Conservation (phyloP, 2,113 vertebrate species). For the Actinemys pallida region DNA sequence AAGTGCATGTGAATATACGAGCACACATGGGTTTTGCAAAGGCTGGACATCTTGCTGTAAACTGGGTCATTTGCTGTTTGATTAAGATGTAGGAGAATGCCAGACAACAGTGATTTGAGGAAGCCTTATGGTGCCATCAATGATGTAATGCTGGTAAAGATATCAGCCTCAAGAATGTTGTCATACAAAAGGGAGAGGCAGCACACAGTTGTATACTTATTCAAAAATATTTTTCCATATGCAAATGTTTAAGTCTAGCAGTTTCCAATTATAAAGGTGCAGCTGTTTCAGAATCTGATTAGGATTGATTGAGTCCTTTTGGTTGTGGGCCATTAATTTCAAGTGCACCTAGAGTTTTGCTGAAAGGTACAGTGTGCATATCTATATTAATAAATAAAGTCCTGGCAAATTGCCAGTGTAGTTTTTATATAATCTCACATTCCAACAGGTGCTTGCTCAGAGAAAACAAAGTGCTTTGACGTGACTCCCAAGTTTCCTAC, state of each 20-base stretch:
- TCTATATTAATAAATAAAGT: constrained; percentile 9
- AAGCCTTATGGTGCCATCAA: neutral
- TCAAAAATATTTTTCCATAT: neutral
- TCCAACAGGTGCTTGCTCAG: neutral
- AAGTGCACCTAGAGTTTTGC: constrained; percentile 6
- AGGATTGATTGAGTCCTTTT: constrained; percentile 4
- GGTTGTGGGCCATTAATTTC: constrained; percentile 25
- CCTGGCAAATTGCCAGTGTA: neutral
- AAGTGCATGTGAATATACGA: neutral
- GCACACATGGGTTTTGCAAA: neutral
- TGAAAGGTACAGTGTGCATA: neutral
- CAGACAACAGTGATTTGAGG: neutral
- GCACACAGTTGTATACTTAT: neutral
- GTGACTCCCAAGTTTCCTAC: neutral
- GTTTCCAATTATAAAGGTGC: constrained; percentile 4
- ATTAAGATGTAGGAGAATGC: neutral
- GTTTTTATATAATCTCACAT: neutral
- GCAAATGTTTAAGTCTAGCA: neutral
- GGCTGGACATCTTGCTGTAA: neutral
- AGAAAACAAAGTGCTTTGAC: constrained; percentile 16
- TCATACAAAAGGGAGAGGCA: neutral
- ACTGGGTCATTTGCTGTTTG: neutral
- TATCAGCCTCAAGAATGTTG: neutral
- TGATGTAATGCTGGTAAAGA: neutral
- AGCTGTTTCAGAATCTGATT: constrained; percentile 48